A percentile compares a stretch with the other conserved stretches of the same genome.
Evolutionary conservation across 1,140 invertebrate genomes (phyloP).

Genomic region (Physella acuta): DNA sequence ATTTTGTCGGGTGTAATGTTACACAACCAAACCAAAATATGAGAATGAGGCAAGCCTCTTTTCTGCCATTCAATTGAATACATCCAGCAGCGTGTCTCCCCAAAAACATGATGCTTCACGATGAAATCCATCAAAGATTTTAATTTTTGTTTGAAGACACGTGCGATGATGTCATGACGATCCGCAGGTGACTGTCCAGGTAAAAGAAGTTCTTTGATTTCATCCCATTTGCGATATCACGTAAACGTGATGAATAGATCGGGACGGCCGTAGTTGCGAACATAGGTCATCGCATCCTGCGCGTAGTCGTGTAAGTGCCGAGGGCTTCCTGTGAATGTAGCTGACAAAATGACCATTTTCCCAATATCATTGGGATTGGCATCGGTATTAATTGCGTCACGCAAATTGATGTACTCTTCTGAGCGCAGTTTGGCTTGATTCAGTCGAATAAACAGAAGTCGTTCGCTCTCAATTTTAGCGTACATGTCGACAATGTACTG

Average conservation of each 20-base stretch:
- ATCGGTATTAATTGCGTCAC: conserved; percentile 35
- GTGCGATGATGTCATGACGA: conserved; percentile 59
- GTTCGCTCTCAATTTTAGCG: conserved; percentile 53
- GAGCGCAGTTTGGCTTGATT: conserved; percentile 39
- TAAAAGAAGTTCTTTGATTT: conserved; percentile 54
- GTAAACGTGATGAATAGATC: conserved; percentile 62
- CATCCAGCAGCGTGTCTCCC: conserved; percentile 1
- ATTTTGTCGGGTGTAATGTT: conserved; percentile 10
- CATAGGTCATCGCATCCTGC: conserved; percentile 64
- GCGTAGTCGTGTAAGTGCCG: conserved; percentile 59
- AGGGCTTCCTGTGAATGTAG: conserved; percentile 50
- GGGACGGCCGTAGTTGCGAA: conserved; percentile 59
- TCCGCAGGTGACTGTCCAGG: conserved; percentile 44
- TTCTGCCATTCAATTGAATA: conserved; percentile 64
- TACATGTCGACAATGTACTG: conserved; percentile 60
- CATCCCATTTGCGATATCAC: conserved; percentile 63
- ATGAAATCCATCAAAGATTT: conserved; percentile 45
- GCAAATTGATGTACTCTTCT: conserved; percentile 39
- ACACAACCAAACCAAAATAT: conserved; percentile 60
- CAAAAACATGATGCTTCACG: neutral
- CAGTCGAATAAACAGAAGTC: conserved; percentile 42
- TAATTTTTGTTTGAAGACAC: conserved; percentile 63
- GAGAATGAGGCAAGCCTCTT: conserved; percentile 62
- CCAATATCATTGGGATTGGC: conserved; percentile 41
- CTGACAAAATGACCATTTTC: conserved; percentile 57